Base-by-base conservation (phyloP, 2,888 invertebrate species). In the Heliconius hortense region DNA sequence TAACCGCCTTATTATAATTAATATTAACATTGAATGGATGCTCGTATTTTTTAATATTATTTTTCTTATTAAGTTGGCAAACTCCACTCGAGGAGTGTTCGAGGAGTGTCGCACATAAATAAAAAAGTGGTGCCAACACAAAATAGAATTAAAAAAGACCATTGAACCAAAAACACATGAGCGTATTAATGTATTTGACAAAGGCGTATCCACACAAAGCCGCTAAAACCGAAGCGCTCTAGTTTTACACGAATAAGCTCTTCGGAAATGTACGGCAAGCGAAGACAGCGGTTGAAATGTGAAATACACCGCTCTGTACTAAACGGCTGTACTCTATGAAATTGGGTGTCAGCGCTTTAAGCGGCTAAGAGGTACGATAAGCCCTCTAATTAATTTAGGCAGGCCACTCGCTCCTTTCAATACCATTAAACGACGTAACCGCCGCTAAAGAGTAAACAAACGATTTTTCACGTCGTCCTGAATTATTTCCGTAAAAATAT, bases 301-400 rank as follows among this genome's bases (percentile, higher is more conserved):
- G 86, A 87, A 87, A 84, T 82, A 82, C 79, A 83, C 87, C 87
- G 89, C 89, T 89, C 84, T 82, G 84, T 43, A 71, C 66, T 60
- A 60, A 70, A 70, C 77, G 69, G 53, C 26, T 74, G 24, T 59
- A 68, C 69, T 74, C 82, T 82, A 83, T 80, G 74, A 79, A 79
- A 79, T 82, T 79, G 80, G 82, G 83, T 86, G 86, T 83, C 86
- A 89, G 89, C 89, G 82, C 83, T 88, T 80, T 83, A 71, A 89
- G 87, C 87, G 82, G 89, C 88, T 90, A 84, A 78, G 79, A 80
- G 84, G 84, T 82, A 82, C 81, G 81, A 82, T 84, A 88, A 88
- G 88, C 88, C 87, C 84, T 85, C 88, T 92, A 92, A 93, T 93
- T 93, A 92, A 91, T 92, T 92, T 87, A 88, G 90, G 90, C 90